Percentiles rank a stretch among this genome's conserved stretches.
Evolutionary conservation across 2,797 vertebrate species (phyloP).

Genomic region (Chaetophractus vellerosus): DNA sequence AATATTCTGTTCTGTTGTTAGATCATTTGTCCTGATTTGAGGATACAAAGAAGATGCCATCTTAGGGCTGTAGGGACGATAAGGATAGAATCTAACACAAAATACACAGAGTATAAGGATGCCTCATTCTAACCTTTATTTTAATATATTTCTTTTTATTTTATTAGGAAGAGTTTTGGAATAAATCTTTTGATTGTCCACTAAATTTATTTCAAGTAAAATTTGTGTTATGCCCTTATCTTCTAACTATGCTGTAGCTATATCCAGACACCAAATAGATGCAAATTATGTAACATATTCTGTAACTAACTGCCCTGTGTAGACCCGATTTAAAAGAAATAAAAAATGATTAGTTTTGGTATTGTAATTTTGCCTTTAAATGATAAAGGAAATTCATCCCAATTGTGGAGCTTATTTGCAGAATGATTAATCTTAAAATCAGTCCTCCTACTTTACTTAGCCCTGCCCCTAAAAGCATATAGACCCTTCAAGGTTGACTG

Average conservation of each 20-base stretch:
- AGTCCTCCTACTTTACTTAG: constrained; percentile 11
- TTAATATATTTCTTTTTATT: constrained; percentile 60
- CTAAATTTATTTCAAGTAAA: constrained; percentile 63
- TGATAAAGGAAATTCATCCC: neutral
- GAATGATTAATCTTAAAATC: constrained; percentile 58
- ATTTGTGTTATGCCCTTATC: constrained; percentile 29
- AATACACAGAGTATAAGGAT: constrained; percentile 26
- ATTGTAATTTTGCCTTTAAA: constrained; percentile 48
- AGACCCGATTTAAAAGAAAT: constrained; percentile 39
- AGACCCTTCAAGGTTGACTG: neutral
- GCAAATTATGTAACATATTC: constrained; percentile 50
- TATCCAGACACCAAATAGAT: constrained; percentile 12
- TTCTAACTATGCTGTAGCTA: neutral
- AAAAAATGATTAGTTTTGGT: neutral
- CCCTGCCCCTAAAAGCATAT: neutral
- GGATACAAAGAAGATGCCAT: neutral
- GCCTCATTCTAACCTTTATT: neutral
- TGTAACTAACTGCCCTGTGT: neutral
- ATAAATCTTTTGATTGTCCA: constrained; percentile 34
- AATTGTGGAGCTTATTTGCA: neutral
- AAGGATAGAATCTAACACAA: constrained; percentile 48
- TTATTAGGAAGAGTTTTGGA: constrained; percentile 16
- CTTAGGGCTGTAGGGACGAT: neutral
- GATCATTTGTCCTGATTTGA: constrained; percentile 31
- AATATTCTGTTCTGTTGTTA: constrained; percentile 33